Evolutionary conservation across 2,113 vertebrate species (phyloP).

Genomic region (Rhagologus leucostigma): DNA sequence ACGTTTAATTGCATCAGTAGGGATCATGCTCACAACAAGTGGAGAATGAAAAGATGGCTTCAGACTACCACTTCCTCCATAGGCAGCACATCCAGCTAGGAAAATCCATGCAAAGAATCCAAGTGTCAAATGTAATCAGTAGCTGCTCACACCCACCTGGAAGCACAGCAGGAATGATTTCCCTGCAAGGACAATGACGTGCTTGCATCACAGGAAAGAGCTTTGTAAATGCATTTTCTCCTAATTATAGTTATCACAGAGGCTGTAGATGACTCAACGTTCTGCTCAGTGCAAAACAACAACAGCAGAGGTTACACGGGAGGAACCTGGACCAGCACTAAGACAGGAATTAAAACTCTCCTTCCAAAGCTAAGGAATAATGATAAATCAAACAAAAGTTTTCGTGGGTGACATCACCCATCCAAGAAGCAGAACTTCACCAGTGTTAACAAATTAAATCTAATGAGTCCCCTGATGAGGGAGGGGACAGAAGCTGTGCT

Average conservation of each 20-base stretch:
- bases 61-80: background rate
- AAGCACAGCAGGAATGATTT: constrained; percentile 15
- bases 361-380: background rate
- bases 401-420: background rate
- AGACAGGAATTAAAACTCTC: background rate
- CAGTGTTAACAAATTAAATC: background rate
- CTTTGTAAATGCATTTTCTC: constrained; percentile 36
- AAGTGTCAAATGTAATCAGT: background rate
- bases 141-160: constrained; percentile 24
- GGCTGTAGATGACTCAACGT: constrained; percentile 30
- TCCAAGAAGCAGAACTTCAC: rapidly evolving
- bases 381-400: background rate
- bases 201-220: constrained; percentile 53
- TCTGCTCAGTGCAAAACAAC: constrained; percentile 40
- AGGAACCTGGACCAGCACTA: background rate
- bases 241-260: constrained; percentile 60
- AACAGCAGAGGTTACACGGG: background rate
- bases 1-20: background rate
- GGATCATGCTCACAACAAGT: background rate
- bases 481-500: background rate
- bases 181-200: constrained; percentile 8
- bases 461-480: background rate
- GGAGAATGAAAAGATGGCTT: background rate
- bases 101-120: background rate
- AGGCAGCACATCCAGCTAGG: background rate